Evolutionary conservation across 1,140 invertebrate genomes (phyloP), one percentile per base, ranked within the genome.

Genomic region (Polypedilum vanderplanki): DNA sequence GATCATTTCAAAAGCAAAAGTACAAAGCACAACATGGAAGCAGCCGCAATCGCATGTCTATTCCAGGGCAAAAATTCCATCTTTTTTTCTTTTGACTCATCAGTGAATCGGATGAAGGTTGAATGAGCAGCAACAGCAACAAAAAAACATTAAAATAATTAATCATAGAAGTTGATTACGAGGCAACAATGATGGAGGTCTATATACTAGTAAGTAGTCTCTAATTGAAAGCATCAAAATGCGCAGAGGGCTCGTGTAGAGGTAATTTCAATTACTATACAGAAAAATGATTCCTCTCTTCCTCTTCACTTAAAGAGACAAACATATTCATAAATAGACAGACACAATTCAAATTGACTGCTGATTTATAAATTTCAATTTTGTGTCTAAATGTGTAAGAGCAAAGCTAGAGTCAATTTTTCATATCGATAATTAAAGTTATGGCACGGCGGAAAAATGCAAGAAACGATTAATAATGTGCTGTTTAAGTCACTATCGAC

Each of bases 111-210:
- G 12, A n/a, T 57, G n/a, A 57, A 57, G 46, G n/a, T 12, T 57
- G 46, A 57, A 57, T 57, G 46, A n/a, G 12, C n/a, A 12, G 12
- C n/a, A n/a, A n/a, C n/a, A 12, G 3, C n/a, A 57, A 46, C 41
- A 46, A 46, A 46, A 57, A n/a, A 57, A n/a, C 20, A 70, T 7
- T 18, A 70, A 70, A 20, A 70, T 70, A 70, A 70, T 70, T 70
- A 70, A 70, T 70, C 65, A 70, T 70, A 22, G n/a, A 70, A 70
- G 65, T 70, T 70, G 65, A 70, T 70, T 70, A 17, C 65, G 17
- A 18, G 24, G 10, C 17, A 70, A 70, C 65, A 70, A 22, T 20
- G 64, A 20, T 70, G 65, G 17, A 70, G 65, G 65, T 70, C 65
- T 22, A 22, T 33, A 33, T 57, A 33, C 24, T 33, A 33, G 2